Evolutionary conservation across 2,113 vertebrate species (phyloP), one percentile per base, ranked within the genome.

Genomic region (Xiphorhynchus elegans): DNA sequence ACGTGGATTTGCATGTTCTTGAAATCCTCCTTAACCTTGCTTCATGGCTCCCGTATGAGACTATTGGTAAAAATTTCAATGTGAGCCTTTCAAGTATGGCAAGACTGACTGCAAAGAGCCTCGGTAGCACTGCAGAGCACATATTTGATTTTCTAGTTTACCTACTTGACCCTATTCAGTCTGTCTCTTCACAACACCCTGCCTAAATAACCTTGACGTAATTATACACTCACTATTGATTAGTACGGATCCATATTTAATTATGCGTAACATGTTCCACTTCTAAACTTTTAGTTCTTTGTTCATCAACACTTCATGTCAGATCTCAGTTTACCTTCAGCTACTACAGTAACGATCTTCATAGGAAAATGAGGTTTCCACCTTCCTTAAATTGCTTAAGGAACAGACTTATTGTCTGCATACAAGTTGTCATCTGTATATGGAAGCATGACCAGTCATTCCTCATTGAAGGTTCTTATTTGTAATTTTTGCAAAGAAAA

Each of bases 221-320:
- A 97, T 97, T 97, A 94, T 87, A 78, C 47, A 46, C 86, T 97
- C 73, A 62, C 53, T 96, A 95, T 97, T 94, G 97, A 98, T 98
- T 98, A 95, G 42, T 82, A 90, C 91, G 81, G 73, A 96, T 97
- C 91, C 81, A 94, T 97, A 97, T 95, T 97, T 97, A 97, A 98
- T 97, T 97, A 97, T 52, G 74, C 85, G 50, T 84, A 97, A 87
- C 62, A 40, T 95, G 95, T 96, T 97, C 75, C 58, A 89, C 89
- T 92, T 81, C 90, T 75, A 87, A 96, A 94, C 67, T 95, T 98
- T 67, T 63, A 92, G 70, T 75, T 92, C 60, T 92, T 92, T 83
- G 44, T 81, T 97, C 93, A 91, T 77, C 52, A 75, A 70, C 58
- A 60, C 28, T 20, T 77, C 52, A 28, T 16, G 19, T 83, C 67